Evolutionary conservation across 35 echinoderm and acorn worm genomes (phyloP), one percentile per base, ranked within the genome.

Genomic region (Heliocidaris tuberculata): DNA sequence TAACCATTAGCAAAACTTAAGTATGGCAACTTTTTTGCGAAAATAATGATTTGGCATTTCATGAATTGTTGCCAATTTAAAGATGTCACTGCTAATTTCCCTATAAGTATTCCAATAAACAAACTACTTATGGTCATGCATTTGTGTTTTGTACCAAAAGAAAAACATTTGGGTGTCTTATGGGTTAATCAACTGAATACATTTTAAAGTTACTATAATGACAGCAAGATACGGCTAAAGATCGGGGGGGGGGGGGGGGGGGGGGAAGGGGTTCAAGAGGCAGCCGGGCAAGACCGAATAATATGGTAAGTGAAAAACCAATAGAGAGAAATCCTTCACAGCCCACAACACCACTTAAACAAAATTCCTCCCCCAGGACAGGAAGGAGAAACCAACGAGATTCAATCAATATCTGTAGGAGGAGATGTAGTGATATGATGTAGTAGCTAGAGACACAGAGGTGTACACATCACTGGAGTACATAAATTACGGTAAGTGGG

Each of bases 321-420:
- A 70, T 70, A 70, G 60, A 27, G 60, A 70, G 7, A 9, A 88
- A 42, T 88, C 86, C 10, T 88, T 88, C 86, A 32, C 86, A 88
- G 31, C 86, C 86, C 86, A 88, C 86, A 88, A 88, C 35, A 88
- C 86, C 86, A 88, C 86, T 88, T 88, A 32, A 88, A 88, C 86
- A 32, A 88, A 70, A 88, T 88, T 32, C 86, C 15, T 32, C 86
- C 86, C 86, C 10, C 8, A 48, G 86, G 86, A 88, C 47, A 32
- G 10, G 47, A 88, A 35, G 31, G 13, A 12, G 86, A 88, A 88
- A 88, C 86, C 86, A 88, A 32, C 13, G 31, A 88, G 31, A 88
- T 48, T 31, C 86, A 88, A 88, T 88, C 86, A 88, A 88, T 88
- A 88, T 31, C 30, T 88, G 31, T 88, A 16, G 47, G 30, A 88